Evolutionary conservation across 1,140 invertebrate genomes (phyloP).

Genomic region (Psilanteris sp.): DNA sequence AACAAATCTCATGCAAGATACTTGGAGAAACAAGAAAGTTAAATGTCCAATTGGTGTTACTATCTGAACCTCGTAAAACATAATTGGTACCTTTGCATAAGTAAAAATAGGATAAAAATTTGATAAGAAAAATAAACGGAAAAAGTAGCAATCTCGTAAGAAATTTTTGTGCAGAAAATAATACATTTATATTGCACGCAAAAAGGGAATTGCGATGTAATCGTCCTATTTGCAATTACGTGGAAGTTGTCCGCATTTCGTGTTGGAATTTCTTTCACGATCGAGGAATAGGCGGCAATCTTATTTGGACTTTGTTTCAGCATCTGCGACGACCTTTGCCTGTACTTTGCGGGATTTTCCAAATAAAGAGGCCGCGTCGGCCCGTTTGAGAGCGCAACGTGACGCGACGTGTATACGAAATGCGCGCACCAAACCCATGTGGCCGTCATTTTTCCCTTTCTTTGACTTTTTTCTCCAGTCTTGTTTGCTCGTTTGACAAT

Average conservation of each 20-base stretch:
- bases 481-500: constrained; percentile 16
- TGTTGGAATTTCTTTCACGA: constrained; percentile 60
- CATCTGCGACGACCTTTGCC: constrained; percentile 41
- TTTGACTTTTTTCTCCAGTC: constrained; percentile 1
- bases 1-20: too few species aligned
- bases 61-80: too few species aligned
- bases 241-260: constrained; percentile 56
- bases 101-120: too few species aligned
- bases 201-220: constrained; percentile 50
- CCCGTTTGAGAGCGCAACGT: constrained; percentile 43
- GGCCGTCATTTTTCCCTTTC: constrained; percentile 9
- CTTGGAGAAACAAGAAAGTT: too few species aligned
- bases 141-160: constrained; percentile 19
- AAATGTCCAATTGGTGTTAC: too few species aligned
- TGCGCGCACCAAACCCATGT: constrained; percentile 13
- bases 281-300: constrained; percentile 43
- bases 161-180: constrained; percentile 28
- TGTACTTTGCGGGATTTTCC: constrained; percentile 52
- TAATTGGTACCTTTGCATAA: too few species aligned
- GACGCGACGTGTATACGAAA: constrained; percentile 49
- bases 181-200: constrained; percentile 23
- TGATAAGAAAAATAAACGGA: background rate
- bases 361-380: constrained; percentile 55
- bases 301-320: constrained; percentile 46
- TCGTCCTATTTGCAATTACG: constrained; percentile 61